phyloP scores from a whole-genome alignment of 2,113 vertebrate genomes.

The Echinops telfairi region DNA sequence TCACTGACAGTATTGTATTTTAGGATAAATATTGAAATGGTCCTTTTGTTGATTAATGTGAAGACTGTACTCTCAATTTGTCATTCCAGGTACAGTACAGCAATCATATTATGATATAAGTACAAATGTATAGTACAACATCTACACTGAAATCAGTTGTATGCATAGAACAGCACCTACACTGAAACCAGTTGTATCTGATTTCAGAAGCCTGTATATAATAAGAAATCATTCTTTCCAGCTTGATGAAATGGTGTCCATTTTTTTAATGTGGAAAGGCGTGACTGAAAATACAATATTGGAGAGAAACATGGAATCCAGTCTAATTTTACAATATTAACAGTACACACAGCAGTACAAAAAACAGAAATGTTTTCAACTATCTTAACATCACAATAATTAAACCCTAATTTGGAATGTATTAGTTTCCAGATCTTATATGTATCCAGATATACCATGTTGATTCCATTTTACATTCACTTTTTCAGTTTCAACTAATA shows the following conservation, averaged over 20 bases:
- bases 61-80: too few relatives aligned
- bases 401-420: neutral
- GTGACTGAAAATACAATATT: neutral
- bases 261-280: neutral
- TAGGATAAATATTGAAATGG: too few relatives aligned
- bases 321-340: constrained; percentile 26
- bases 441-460: too few relatives aligned
- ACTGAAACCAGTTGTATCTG: neutral
- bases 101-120: too few relatives aligned
- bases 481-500: too few relatives aligned
- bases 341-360: neutral
- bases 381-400: neutral
- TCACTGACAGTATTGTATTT: too few relatives aligned
- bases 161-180: neutral
- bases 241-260: neutral
- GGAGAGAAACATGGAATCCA: neutral
- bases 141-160: neutral
- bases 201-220: constrained; percentile 33
- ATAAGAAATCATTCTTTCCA: neutral
- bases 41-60: too few relatives aligned
- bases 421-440: too few relatives aligned
- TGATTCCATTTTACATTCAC: too few relatives aligned
- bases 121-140: too few relatives aligned
- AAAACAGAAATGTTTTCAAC: neutral
- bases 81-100: too few relatives aligned